A percentile compares a stretch with the other conserved stretches of the same genome.
Evolutionary conservation across 2,113 vertebrate genomes (phyloP).

Genomic region (Campylomormyrus tamandua): DNA sequence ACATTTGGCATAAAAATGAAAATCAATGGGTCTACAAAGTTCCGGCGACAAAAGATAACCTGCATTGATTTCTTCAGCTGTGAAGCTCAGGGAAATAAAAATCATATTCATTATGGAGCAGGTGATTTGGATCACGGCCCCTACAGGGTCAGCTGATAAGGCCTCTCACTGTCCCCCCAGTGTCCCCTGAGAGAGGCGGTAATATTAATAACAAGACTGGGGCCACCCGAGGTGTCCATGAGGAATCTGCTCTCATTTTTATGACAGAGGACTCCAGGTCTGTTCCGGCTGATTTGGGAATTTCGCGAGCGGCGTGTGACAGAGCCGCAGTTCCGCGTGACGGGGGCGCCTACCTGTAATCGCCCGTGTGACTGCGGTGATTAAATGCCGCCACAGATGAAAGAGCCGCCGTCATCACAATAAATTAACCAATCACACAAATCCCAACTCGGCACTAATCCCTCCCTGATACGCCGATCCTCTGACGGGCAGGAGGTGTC

Average conservation of each 20-base stretch:
- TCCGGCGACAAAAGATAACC: slow-evolving; percentile 99
- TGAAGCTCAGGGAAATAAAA: slow-evolving; percentile 93
- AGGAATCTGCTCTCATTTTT: slow-evolving; percentile 99
- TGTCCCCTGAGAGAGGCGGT: slow-evolving; percentile 79
- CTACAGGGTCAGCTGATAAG: neutral
- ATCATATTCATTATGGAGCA: slow-evolving; percentile 91
- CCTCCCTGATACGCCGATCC: slow-evolving; percentile 99
- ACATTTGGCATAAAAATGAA: slow-evolving; percentile 99
- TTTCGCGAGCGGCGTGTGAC: slow-evolving; percentile 99
- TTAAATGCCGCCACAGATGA: slow-evolving; percentile 99
- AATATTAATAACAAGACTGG: slow-evolving; percentile 98
- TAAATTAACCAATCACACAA: slow-evolving; percentile 99
- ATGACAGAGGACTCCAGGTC: slow-evolving; percentile 99
- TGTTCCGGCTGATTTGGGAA: slow-evolving; percentile 99
- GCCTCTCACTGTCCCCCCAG: slow-evolving; percentile 66
- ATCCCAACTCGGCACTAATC: slow-evolving; percentile 99
- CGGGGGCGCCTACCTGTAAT: slow-evolving; percentile 98
- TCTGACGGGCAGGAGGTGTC: slow-evolving; percentile 98
- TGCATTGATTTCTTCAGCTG: slow-evolving; percentile 98
- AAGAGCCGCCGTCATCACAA: slow-evolving; percentile 98
- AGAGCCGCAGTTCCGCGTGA: slow-evolving; percentile 88
- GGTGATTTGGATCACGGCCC: neutral
- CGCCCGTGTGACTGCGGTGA: slow-evolving; percentile 97
- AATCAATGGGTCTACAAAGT: slow-evolving; percentile 99
- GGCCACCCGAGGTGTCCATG: slow-evolving; percentile 95